Evolutionary conservation across 2,888 invertebrate species (phyloP).

Genomic region (Hypselothyrea guttata): DNA sequence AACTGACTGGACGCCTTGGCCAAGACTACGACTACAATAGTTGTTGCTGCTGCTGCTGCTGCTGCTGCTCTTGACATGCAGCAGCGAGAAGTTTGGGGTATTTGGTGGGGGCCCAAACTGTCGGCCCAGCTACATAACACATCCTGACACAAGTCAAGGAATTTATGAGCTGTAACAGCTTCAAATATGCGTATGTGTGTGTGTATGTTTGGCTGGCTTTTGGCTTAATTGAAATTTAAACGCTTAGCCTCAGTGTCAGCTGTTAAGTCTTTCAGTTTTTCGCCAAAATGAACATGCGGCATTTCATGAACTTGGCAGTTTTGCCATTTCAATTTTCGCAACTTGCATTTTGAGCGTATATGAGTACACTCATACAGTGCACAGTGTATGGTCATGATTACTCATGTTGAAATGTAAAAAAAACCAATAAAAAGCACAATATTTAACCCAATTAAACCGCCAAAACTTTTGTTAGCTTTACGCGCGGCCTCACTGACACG

Average conservation of each 20-base stretch:
- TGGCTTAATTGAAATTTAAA: conserved; percentile 75
- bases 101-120: conserved; percentile 53
- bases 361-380: background rate
- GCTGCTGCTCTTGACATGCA: conserved; percentile 57
- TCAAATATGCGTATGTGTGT: conserved; percentile 22
- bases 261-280: conserved; percentile 48
- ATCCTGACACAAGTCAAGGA: conserved; percentile 75
- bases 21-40: conserved; percentile 12
- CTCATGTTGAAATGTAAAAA: conserved; percentile 22
- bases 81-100: conserved; percentile 54
- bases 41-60: conserved; percentile 12
- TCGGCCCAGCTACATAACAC: conserved; percentile 59
- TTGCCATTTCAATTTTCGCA: conserved; percentile 53
- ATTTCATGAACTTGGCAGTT: conserved; percentile 43
- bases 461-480: conserved; percentile 62
- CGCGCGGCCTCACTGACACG: conserved; percentile 25
- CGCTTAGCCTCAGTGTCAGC: conserved; percentile 69
- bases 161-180: conserved; percentile 76
- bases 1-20: conserved; percentile 62
- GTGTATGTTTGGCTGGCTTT: conserved; percentile 41
- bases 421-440: conserved; percentile 62
- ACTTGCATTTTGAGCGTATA: background rate
- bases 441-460: conserved; percentile 73
- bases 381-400: conserved; percentile 27
- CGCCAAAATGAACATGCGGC: conserved; percentile 31